These are phyloP conservation scores for Staurois parvus DNA, from an alignment of 2,797 vertebrate genomes.

Conservation along the genomic window DNA sequence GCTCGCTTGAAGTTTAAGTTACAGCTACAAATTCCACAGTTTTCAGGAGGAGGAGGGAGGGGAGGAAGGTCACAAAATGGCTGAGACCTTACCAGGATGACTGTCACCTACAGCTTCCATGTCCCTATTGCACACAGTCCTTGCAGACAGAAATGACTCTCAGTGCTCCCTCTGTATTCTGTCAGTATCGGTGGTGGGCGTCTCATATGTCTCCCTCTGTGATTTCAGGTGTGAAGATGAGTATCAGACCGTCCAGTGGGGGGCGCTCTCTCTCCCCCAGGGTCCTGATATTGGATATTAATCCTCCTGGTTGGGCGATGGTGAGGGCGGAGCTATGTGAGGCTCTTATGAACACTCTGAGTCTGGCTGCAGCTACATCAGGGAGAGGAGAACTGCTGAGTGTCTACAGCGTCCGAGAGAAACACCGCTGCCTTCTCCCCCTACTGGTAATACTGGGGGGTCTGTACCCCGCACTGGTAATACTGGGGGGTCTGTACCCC, in stretches of 20 bases:
- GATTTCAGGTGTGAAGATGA: not conserved
- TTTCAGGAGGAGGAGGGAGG: no score
- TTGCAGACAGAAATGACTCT: no score
- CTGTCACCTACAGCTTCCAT: no score
- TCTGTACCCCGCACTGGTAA: accelerated
- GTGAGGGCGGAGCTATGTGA: slow-evolving; percentile 81
- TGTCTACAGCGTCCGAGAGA: slow-evolving; percentile 84
- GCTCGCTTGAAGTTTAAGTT: no score
- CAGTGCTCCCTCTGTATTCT: no score
- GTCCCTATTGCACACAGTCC: no score
- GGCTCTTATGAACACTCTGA: slow-evolving; percentile 88
- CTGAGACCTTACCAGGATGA: no score
- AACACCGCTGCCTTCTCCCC: slow-evolving; percentile 91
- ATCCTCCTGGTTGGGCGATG: slow-evolving; percentile 83
- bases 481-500: no score
- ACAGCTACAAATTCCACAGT: no score
- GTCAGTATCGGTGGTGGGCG: no score
- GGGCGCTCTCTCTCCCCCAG: slow-evolving; percentile 74
- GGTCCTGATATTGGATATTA: slow-evolving; percentile 85
- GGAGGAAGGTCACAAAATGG: no score
- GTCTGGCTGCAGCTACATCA: slow-evolving; percentile 82
- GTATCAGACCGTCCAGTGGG: not conserved
- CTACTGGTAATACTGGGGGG: slow-evolving; percentile 82
- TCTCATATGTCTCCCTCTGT: no score
- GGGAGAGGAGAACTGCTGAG: slow-evolving; percentile 86